Percentiles rank a stretch among this genome's conserved stretches.
phyloP scores from a whole-genome alignment of 2,113 vertebrate genomes.

The Eupsittula cactorum region DNA sequence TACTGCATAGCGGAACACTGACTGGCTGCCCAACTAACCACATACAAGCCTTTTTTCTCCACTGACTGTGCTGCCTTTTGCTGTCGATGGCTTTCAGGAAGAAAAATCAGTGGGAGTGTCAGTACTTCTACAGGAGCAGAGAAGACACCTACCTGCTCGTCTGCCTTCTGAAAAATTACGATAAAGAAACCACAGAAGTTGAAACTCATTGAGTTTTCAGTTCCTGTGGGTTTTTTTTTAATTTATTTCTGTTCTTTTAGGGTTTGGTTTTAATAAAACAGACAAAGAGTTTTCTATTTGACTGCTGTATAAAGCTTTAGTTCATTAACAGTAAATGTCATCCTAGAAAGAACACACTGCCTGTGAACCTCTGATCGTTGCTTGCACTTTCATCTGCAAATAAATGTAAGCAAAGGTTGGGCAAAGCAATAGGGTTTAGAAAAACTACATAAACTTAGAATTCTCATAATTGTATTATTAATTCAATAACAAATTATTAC shows the following conservation, averaged over 20 bases:
- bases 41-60: background rate
- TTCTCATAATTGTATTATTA: background rate
- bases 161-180: background rate
- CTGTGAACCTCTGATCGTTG: background rate
- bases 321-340: background rate
- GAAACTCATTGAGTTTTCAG: background rate
- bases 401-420: background rate
- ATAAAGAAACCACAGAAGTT: background rate
- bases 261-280: background rate
- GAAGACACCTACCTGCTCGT: background rate
- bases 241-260: background rate
- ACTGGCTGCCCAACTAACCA: background rate
- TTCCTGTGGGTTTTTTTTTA: background rate
- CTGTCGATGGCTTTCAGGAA: background rate
- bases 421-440: background rate
- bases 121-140: background rate
- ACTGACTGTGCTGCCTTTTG: background rate
- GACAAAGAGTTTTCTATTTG: background rate
- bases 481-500: background rate
- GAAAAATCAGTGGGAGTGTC: background rate
- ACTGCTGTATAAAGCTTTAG: background rate
- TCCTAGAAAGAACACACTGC: background rate
- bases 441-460: background rate
- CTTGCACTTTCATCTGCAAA: background rate
- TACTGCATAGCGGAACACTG: background rate